Base-by-base conservation (phyloP, 2,888 invertebrate genomes). In the Zonitis immaculata region DNA sequence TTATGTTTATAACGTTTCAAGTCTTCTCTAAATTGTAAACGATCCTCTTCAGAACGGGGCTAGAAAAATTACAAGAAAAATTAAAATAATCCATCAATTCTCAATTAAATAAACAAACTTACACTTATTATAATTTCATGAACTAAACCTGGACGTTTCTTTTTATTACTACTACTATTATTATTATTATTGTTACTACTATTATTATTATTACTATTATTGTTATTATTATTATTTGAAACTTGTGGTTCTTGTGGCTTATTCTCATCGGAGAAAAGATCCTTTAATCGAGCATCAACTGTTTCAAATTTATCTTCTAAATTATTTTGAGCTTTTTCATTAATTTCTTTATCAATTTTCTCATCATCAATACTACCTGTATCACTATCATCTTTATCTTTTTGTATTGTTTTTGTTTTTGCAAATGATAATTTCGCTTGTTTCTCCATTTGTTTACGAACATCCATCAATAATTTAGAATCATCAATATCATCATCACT, bases 11-110 rank as follows among this genome's bases (percentile, higher is more conserved):
- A 89, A 45, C 86, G 81, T 68, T 86, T 87, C 58, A 87, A 80
- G 68, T 88, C 88, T 55, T 85, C 74, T 56, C 86, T 82, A 54
- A 84, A 85, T 42, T 85, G 83, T 35, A 84, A 63, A 62, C 84
- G 84, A 70, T 90, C 90, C 68, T 90, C 89, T 70, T 91, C 91
- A 1, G 87, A 83, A 27, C 91, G 80, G 0, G 92, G 91, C 90
- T 91, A 73, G 42, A 75, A 66, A 56, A 57, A n/a, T 32, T 32
- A 22, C n/a, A n/a, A n/a, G n/a, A 22, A 22, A 12, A 28, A 28
- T n/a, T 9, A 18, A 35, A 47, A 14, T 30, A 12, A 35, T 39
- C 7, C 3, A 14, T 30, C 25, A 22, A 42, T 16, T 14, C 42
- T 35, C 16, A 44, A 27, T 52, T 47, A 42, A 44, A 18, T 28